A percentile compares a stretch with the other conserved stretches of the same genome.
These are phyloP conservation scores for Calyptommatus sinebrachiatus DNA, from an alignment of 2,113 vertebrate genomes.

Conservation along the genomic window DNA sequence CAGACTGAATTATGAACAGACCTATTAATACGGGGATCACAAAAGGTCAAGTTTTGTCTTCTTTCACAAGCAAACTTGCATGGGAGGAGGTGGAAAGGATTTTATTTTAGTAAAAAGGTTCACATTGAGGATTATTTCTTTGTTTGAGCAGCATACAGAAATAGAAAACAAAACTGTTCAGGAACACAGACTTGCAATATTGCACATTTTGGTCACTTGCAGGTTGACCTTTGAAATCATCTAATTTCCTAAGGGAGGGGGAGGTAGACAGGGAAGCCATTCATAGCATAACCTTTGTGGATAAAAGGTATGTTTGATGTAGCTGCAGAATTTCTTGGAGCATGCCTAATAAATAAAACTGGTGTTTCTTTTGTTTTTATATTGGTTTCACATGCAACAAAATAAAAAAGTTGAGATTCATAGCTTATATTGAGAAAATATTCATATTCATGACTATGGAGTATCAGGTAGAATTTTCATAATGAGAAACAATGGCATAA, in stretches of 20 bases:
- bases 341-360: background rate
- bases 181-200: slow-evolving; percentile 53
- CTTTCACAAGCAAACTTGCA: slow-evolving; percentile 80
- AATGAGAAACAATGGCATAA: slow-evolving; percentile 6
- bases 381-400: background rate
- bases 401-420: background rate
- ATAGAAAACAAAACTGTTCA: slow-evolving; percentile 55
- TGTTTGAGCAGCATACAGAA: slow-evolving; percentile 68
- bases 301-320: slow-evolving; percentile 14
- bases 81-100: slow-evolving; percentile 66
- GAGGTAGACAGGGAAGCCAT: slow-evolving; percentile 50
- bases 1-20: slow-evolving; percentile 87
- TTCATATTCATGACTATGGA: slow-evolving; percentile 14
- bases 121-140: slow-evolving; percentile 69
- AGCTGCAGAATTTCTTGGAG: background rate
- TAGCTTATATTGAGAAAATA: slow-evolving; percentile 7
- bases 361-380: background rate
- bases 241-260: slow-evolving; percentile 54
- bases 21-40: slow-evolving; percentile 83
- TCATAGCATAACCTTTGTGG: slow-evolving; percentile 20
- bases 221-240: slow-evolving; percentile 54
- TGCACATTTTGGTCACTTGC: slow-evolving; percentile 55
- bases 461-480: slow-evolving; percentile 1
- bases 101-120: slow-evolving; percentile 75
- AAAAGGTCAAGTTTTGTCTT: slow-evolving; percentile 85